Evolutionary conservation across 2,797 vertebrate species (phyloP).

Genomic region (Dicrostonyx torquatus): DNA sequence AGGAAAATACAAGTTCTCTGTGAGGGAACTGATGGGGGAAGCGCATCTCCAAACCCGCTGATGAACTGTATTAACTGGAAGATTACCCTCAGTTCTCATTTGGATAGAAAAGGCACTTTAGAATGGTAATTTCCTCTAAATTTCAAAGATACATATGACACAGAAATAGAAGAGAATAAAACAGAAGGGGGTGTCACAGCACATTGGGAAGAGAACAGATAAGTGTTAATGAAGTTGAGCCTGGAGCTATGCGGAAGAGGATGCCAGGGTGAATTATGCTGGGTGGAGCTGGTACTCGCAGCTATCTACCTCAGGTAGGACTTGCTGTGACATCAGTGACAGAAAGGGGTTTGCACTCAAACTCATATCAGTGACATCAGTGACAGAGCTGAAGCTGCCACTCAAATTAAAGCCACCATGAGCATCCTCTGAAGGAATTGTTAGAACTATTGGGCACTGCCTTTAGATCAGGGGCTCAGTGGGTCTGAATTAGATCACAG

Average conservation of each 20-base stretch:
- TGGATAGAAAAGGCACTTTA: constrained; percentile 51
- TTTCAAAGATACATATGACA: constrained; percentile 25
- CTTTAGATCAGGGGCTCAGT: not conserved
- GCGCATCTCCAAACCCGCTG: not conserved
- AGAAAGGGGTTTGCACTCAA: not conserved
- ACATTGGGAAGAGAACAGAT: not conserved
- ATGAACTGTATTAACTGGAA: constrained; percentile 38
- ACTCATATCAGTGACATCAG: not conserved
- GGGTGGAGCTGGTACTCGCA: not conserved
- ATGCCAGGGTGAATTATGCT: not conserved
- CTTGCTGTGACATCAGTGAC: not conserved
- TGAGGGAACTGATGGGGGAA: constrained; percentile 6
- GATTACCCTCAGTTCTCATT: constrained; percentile 22
- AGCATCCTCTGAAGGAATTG: not conserved
- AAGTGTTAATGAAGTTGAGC: not conserved
- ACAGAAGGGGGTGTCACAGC: not conserved
- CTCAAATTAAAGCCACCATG: not conserved
- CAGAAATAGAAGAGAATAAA: constrained; percentile 1
- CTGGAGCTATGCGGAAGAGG: not conserved
- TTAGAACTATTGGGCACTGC: not conserved
- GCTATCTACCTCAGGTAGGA: not conserved
- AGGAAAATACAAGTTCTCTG: not conserved
- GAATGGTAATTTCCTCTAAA: not conserved
- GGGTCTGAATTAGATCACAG: no score
- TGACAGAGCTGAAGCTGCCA: not conserved